Base-by-base conservation (phyloP, 2,797 vertebrate species). In the Thripadectes ignobilis region DNA sequence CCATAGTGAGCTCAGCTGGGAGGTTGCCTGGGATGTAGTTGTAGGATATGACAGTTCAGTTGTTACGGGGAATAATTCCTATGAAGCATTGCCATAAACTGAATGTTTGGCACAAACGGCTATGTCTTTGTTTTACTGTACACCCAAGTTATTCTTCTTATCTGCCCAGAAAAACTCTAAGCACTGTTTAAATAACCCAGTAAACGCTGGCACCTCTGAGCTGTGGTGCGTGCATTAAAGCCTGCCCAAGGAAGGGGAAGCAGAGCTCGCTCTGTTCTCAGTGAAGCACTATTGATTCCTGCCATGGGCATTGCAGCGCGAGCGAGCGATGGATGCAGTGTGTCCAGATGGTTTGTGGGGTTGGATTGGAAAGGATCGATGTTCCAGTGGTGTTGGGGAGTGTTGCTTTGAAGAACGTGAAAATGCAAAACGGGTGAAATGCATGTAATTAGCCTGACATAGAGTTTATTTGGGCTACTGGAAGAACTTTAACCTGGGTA, bases 21-120 rank as follows among this genome's bases (percentile, higher is more conserved):
- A 96, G 95, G 95, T 92, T 97, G 97, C 97, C 97, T 97, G 96
- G 97, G 96, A 96, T 96, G 93, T 94, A 97, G 97, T 97, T 97
- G 97, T 97, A 97, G 97, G 96, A 96, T 97, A 95, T 97, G 97
- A 97, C 97, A 97, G 92, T 97, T 96, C 72, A 75, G 94, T 98
- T 97, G 96, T 97, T 96, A 95, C 11, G 96, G 89, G 90, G 92
- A 97, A 87, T 87, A 91, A 95, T 96, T 97, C 96, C 97, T 98
- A 74, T 97, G 97, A 98, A 98, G 97, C 95, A 89, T 72, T 97
- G 97, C 98, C 98, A 97, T 96, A 67, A 94, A 95, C 89, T 54
- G 85, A 57, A 65, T 65, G 93, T 96, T 96, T 87, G 95, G 93
- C 96, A 92, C 95, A 77, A 95, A 85, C 75, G 73, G 86, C 94